Conservation (phyloP, 2,113 vertebrate genomes). For the Lipotes vexillifer region DNA sequence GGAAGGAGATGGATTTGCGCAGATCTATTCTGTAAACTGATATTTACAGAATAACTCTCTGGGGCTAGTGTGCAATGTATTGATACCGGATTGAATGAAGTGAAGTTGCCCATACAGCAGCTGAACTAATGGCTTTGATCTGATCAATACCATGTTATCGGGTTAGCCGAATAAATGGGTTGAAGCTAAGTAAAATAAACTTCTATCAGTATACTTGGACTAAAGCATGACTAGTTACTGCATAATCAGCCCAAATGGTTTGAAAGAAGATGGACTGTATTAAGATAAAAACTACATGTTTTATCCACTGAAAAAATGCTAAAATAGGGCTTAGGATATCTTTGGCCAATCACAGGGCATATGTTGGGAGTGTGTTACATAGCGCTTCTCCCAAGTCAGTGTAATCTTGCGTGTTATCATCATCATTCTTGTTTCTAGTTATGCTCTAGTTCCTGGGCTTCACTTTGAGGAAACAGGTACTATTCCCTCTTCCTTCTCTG, state of each 20-base stretch:
- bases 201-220: neutral
- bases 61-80: rapidly evolving
- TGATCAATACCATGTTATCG: neutral
- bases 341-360: neutral
- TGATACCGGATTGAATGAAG: neutral
- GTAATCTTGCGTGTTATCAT: neutral
- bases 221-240: neutral
- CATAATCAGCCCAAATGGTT: neutral
- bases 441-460: neutral
- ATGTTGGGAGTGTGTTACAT: rapidly evolving
- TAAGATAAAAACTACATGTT: neutral
- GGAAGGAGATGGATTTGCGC: neutral
- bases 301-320: neutral
- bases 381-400: neutral
- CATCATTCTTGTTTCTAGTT: neutral
- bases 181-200: neutral
- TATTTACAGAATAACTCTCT: neutral
- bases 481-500: neutral
- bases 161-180: neutral
- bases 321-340: rapidly evolving
- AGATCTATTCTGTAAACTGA: neutral
- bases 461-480: neutral
- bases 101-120: neutral
- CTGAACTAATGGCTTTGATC: neutral
- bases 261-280: neutral